A percentile compares a stretch with the other conserved stretches of the same genome.
These are phyloP conservation scores for Mellivora capensis DNA, from an alignment of 2,113 vertebrate species.

Conservation along the genomic window DNA sequence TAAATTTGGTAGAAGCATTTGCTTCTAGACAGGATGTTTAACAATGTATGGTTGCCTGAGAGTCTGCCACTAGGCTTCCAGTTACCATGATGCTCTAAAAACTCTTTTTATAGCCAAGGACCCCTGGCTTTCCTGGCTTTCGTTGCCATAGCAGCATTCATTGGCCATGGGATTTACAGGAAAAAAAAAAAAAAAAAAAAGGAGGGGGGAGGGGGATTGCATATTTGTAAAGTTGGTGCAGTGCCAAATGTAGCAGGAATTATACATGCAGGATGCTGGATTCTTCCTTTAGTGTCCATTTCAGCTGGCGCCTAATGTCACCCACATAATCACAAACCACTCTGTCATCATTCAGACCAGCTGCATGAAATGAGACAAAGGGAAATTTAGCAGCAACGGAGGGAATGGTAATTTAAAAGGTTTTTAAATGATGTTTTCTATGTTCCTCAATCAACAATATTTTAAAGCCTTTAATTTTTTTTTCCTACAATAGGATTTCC, in stretches of 20 bases:
- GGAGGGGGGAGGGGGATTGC: conserved; percentile 23
- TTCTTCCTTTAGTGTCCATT: conserved; percentile 86
- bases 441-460: conserved; percentile 82
- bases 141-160: conserved; percentile 79
- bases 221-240: conserved; percentile 79
- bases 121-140: conserved; percentile 59
- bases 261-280: conserved; percentile 78
- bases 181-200: not conserved
- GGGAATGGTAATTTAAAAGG: conserved; percentile 83
- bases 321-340: conserved; percentile 82
- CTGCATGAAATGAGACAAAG: conserved; percentile 84
- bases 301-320: conserved; percentile 84
- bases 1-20: conserved; percentile 43
- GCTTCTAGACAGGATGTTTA: conserved; percentile 50
- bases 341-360: conserved; percentile 81
- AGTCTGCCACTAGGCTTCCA: conserved; percentile 60
- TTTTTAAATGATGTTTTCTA: conserved; percentile 87
- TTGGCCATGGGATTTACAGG: conserved; percentile 74
- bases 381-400: conserved; percentile 82
- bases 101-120: conserved; percentile 65
- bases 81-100: conserved; percentile 72
- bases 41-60: conserved; percentile 32
- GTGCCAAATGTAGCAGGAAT: conserved; percentile 81
- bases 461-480: conserved; percentile 82
- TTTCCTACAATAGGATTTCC: conserved; percentile 66